phyloP scores from a whole-genome alignment of 2,797 vertebrate species.

The Oreonectes daqikongensis region DNA sequence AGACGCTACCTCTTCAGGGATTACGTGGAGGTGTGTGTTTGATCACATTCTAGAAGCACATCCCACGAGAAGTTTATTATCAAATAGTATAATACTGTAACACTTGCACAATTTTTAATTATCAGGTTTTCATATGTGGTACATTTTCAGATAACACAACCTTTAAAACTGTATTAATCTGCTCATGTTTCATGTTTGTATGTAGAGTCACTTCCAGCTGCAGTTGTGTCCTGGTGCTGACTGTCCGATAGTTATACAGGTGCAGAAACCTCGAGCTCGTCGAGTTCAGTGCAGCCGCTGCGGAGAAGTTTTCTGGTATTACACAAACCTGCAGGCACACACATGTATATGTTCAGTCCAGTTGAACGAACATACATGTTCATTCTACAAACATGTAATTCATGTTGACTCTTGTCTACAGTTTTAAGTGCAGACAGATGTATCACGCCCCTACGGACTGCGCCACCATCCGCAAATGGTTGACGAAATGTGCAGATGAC shows the following conservation, averaged over 20 bases:
- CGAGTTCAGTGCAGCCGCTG: slow-evolving; percentile 96
- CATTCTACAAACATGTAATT: too few relatives aligned
- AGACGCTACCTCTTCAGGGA: slow-evolving; percentile 99
- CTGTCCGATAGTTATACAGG: slow-evolving; percentile 97
- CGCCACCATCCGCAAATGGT: slow-evolving; percentile 96
- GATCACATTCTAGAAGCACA: background rate
- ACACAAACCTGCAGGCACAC: background rate
- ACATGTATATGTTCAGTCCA: too few relatives aligned
- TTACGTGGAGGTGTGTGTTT: slow-evolving; percentile 85
- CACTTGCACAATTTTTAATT: background rate
- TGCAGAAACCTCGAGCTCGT: slow-evolving; percentile 94
- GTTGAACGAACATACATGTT: too few relatives aligned
- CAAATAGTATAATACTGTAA: background rate
- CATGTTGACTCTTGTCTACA: slow-evolving; percentile 65
- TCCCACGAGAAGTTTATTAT: background rate
- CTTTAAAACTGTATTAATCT: background rate
- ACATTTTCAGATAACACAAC: background rate
- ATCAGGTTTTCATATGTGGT: background rate
- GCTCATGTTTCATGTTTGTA: slow-evolving; percentile 2
- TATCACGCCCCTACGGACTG: slow-evolving; percentile 99
- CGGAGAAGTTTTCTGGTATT: slow-evolving; percentile 95
- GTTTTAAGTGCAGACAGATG: slow-evolving; percentile 99
- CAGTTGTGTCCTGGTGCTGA: slow-evolving; percentile 98
- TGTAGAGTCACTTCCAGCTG: slow-evolving; percentile 96
- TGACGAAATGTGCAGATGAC: slow-evolving; percentile 98